Base-by-base conservation (phyloP, 2,113 vertebrate genomes). In the Oceanodroma tethys region DNA sequence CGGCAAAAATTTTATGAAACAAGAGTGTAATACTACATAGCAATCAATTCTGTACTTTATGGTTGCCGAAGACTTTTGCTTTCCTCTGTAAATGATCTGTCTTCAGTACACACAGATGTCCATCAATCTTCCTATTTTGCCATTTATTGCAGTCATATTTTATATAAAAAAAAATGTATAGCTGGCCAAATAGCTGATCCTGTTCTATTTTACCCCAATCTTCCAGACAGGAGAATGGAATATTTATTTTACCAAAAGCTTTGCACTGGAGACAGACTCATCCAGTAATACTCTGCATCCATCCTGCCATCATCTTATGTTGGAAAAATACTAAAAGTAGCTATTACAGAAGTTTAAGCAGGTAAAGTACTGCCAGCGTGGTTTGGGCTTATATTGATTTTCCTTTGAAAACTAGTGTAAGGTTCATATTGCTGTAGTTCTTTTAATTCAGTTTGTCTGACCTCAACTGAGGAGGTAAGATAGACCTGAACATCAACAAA, bases 141-240 rank as follows among this genome's bases (percentile, higher is more conserved):
- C 80, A 91, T 91, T 95, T 96, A 92, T 86, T 95, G 56, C 20
- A 92, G 67, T 76, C 56, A 73, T 95, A 93, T 96, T 94, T 97
- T 95, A 86, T 68, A 67, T 79, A 88, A 81, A 48, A 85, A 96
- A 92, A 93, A 79, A 76, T 38, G 5, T 80, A 79, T 56, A 68
- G 48, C 48, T 90, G 47, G 45, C 40, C 60, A 90, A 96, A 93
- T 81, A 90, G 36, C 42, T 90, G 66, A 68, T 96, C 63, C 47
- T 95, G 11, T 93, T 91, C 60, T 88, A 59, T 88, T 96, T 96
- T 82, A 81, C 23, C 43, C 30, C 21, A 55, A 23, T 73, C 43
- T 74, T 94, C 95, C 34, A 95, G 40, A 50, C 4, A 56, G 38
- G 38, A 73, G 50, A 89, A 91, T 63, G 3, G 55, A 94, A 93